Conservation (phyloP, 1,140 invertebrate genomes). For the Tetranychus cinnabarinus region DNA sequence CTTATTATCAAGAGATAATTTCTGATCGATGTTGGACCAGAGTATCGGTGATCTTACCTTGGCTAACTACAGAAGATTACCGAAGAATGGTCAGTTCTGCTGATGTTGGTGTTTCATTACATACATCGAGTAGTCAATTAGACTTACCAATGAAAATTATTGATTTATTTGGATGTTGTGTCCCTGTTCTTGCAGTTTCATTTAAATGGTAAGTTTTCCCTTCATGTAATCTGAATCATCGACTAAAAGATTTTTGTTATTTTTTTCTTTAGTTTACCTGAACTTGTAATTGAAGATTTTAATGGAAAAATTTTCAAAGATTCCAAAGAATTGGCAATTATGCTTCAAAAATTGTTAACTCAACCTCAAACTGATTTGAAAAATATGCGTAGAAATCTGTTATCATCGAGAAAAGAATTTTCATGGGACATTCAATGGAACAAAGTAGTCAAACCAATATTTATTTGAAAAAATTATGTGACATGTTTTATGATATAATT, state of each 20-base stretch:
- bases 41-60: slow-evolving; percentile 62
- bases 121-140: slow-evolving; percentile 83
- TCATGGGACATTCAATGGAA: neutral
- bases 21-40: slow-evolving; percentile 39
- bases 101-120: slow-evolving; percentile 83
- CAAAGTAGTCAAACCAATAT: neutral
- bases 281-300: slow-evolving; percentile 52
- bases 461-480: neutral
- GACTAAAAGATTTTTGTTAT: slow-evolving; percentile 6
- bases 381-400: neutral
- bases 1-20: slow-evolving; percentile 45
- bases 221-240: neutral
- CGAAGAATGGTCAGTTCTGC: slow-evolving; percentile 51
- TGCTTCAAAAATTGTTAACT: slow-evolving; percentile 15
- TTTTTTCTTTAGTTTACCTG: slow-evolving; percentile 41
- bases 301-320: slow-evolving; percentile 61
- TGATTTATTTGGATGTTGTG: slow-evolving; percentile 91
- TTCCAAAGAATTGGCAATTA: slow-evolving; percentile 38
- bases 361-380: neutral
- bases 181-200: slow-evolving; percentile 39
- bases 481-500: no score
- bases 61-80: slow-evolving; percentile 79
- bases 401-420: neutral
- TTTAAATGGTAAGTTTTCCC: slow-evolving; percentile 21
- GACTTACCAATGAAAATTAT: slow-evolving; percentile 99